phyloP scores from a whole-genome alignment of 2,888 invertebrate species.

The Rugalucina vietnamica region DNA sequence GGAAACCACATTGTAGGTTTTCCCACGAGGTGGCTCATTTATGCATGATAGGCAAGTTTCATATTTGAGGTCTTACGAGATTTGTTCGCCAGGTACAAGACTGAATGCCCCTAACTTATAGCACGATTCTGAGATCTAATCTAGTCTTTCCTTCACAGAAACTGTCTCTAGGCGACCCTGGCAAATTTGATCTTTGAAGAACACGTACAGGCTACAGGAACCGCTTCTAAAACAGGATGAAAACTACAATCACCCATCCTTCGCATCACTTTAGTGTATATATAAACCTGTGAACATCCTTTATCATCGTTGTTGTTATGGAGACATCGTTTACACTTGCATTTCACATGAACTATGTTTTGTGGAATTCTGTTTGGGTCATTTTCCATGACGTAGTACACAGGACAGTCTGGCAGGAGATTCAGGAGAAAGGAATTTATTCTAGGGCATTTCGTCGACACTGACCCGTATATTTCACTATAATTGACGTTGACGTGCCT shows the following conservation, averaged over 20 bases:
- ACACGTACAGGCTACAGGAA: conserved; percentile 39
- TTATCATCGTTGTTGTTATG: neutral
- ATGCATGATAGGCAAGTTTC: too few relatives aligned
- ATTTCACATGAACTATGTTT: conserved; percentile 41
- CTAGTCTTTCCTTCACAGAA: too few relatives aligned
- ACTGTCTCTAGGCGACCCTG: too few relatives aligned
- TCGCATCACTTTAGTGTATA: conserved; percentile 31
- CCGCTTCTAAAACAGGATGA: conserved; percentile 12
- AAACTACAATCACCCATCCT: neutral
- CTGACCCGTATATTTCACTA: conserved; percentile 37
- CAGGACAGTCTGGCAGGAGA: conserved; percentile 36
- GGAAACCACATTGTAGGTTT: too few relatives aligned
- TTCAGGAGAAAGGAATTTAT: neutral
- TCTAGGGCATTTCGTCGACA: conserved; percentile 30
- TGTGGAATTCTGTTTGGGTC: conserved; percentile 46
- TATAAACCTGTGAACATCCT: conserved; percentile 20
- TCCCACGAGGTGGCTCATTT: too few relatives aligned
- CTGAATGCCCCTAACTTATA: too few relatives aligned
- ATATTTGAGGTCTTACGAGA: too few relatives aligned
- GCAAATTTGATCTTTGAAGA: neutral
- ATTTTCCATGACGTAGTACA: conserved; percentile 41
- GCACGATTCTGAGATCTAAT: too few relatives aligned
- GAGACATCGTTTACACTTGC: conserved; percentile 43
- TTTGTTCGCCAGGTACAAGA: too few relatives aligned
- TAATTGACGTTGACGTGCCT: neutral